Percentiles rank a stretch among this genome's conserved stretches.
Conservation (phyloP, 2,888 invertebrate genomes). For the Yponomeuta sedellus region DNA sequence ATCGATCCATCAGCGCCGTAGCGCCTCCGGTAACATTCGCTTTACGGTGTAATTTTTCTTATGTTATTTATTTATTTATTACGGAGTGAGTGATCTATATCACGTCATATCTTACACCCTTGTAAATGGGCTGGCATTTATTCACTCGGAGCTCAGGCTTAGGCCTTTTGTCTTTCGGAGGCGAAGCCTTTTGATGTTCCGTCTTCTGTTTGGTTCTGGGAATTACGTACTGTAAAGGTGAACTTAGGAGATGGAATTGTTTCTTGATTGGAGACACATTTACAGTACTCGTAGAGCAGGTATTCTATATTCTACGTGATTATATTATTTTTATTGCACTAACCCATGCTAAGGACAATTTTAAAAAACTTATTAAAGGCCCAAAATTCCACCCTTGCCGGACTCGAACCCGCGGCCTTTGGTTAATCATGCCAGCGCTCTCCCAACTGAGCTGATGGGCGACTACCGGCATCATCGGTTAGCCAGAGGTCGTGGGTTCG, state of each 20-base stretch:
- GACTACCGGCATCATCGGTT: no score
- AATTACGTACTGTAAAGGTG: not conserved
- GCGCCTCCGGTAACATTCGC: constrained; percentile 75
- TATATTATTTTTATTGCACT: no score
- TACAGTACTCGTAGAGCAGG: no score
- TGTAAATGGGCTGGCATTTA: constrained; percentile 53
- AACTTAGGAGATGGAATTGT: not conserved
- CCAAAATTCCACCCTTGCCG: no score
- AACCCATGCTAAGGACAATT: no score
- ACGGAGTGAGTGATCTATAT: constrained; percentile 74
- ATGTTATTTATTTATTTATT: constrained; percentile 77
- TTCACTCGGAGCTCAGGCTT: not conserved
- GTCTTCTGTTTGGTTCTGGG: not conserved
- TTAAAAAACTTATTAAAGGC: no score
- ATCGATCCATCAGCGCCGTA: constrained; percentile 34
- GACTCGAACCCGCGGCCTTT: no score
- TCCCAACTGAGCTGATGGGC: no score
- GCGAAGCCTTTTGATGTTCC: not conserved
- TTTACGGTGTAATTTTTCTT: constrained; percentile 77
- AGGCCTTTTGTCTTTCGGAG: constrained; percentile 11
- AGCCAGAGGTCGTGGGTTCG: no score
- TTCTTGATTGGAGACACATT: no score
- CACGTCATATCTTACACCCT: constrained; percentile 76
- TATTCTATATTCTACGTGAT: no score
- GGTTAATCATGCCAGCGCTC: no score